Conservation (phyloP, 2,888 invertebrate species). For the Drosophila infuscata region DNA sequence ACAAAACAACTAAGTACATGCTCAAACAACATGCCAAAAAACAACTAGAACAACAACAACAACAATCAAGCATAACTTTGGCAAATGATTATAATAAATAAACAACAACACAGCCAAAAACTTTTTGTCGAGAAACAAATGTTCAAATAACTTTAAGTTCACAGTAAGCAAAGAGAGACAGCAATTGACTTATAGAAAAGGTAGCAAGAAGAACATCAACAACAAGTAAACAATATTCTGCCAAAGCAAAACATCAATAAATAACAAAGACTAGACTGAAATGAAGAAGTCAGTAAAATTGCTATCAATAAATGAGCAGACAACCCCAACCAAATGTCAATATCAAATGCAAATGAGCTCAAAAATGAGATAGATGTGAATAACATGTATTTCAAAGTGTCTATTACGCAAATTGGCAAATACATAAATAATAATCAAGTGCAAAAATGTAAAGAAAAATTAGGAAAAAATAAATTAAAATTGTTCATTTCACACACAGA, state of each 20-base stretch:
- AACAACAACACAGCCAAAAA: slow-evolving; percentile 54
- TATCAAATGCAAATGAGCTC: slow-evolving; percentile 63
- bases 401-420: background rate
- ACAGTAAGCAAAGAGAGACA: slow-evolving; percentile 10
- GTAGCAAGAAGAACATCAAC: slow-evolving; percentile 5
- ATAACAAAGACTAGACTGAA: background rate
- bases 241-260: slow-evolving; percentile 1
- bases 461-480: slow-evolving; percentile 13
- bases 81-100: slow-evolving; percentile 68
- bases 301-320: slow-evolving; percentile 22
- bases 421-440: background rate
- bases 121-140: slow-evolving; percentile 40
- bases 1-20: slow-evolving; percentile 53
- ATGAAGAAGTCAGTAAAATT: background rate
- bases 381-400: background rate
- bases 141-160: slow-evolving; percentile 25
- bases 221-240: slow-evolving; percentile 11
- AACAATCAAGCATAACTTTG: slow-evolving; percentile 56
- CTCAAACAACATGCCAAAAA: slow-evolving; percentile 47
- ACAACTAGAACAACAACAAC: slow-evolving; percentile 19
- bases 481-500: background rate
- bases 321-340: slow-evolving; percentile 27
- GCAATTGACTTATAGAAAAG: slow-evolving; percentile 1
- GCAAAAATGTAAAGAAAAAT: background rate
- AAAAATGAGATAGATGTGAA: slow-evolving; percentile 7